Evolutionary conservation across 2,888 invertebrate genomes (phyloP).

Genomic region (Pseudococcus viburni): DNA sequence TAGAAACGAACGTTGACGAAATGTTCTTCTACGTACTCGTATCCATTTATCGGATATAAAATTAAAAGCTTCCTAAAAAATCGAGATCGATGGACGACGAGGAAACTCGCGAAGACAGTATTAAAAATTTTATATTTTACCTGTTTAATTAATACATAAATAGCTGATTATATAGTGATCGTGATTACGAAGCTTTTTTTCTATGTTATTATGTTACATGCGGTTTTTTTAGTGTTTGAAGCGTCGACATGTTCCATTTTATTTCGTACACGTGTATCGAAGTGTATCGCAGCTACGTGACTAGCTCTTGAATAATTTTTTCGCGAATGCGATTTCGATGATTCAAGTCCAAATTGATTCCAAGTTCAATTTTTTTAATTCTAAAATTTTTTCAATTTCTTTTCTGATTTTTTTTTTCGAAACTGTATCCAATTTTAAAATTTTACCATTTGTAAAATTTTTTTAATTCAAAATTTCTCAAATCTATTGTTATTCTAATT

Average conservation of each 20-base stretch:
- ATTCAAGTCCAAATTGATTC: too few relatives aligned
- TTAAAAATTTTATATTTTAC: slow-evolving; percentile 23
- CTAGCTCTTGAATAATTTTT: too few relatives aligned
- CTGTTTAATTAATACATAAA: not conserved
- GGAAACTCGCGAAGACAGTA: not conserved
- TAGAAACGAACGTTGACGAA: not conserved
- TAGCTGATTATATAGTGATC: not conserved
- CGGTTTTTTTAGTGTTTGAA: not conserved
- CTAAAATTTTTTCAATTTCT: too few relatives aligned
- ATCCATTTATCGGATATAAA: not conserved
- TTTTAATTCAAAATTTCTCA: too few relatives aligned
- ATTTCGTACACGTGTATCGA: not conserved
- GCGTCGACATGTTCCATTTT: slow-evolving; percentile 38
- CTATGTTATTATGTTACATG: not conserved
- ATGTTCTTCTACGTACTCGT: not conserved
- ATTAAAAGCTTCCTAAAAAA: not conserved
- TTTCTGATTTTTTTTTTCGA: too few relatives aligned
- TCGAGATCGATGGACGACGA: not conserved
- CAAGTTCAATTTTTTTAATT: too few relatives aligned
- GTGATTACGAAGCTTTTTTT: slow-evolving; percentile 51
- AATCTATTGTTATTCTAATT: too few relatives aligned
- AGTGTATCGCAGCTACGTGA: not conserved
- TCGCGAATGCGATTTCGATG: too few relatives aligned
- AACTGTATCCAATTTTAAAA: too few relatives aligned
- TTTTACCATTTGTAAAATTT: too few relatives aligned